Conservation (phyloP, 2,113 vertebrate genomes). For the Pteropus alecto region DNA sequence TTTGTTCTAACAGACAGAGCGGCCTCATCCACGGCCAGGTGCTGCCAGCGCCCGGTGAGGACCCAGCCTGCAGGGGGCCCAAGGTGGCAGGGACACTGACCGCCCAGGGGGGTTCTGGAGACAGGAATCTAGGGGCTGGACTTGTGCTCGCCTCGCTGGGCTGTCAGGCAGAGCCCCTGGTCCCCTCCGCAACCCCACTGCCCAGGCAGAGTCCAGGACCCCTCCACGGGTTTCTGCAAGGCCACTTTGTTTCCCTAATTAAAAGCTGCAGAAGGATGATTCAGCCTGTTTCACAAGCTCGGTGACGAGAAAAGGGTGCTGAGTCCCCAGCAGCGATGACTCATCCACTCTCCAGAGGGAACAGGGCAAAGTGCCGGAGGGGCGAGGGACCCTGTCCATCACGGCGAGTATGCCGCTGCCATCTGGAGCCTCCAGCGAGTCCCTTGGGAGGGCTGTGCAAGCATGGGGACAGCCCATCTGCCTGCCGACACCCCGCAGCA, state of each 20-base stretch:
- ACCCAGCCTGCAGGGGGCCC: conserved; percentile 59
- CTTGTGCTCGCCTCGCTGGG: conserved; percentile 41
- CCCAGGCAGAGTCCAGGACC: not conserved
- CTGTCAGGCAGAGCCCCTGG: accelerated
- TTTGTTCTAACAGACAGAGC: conserved; percentile 65
- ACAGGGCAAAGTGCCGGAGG: not conserved
- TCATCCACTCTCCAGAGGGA: not conserved
- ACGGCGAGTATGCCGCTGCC: not conserved
- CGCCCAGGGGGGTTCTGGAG: conserved; percentile 67
- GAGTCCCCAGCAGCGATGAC: not conserved
- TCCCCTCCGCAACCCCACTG: not conserved
- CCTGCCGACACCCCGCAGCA: not conserved
- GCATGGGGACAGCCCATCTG: not conserved
- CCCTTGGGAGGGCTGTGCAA: not conserved
- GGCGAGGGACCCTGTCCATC: no score
- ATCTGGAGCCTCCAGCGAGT: not conserved
- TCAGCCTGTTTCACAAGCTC: not conserved
- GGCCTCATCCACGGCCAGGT: conserved; percentile 59
- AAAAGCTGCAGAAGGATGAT: not conserved
- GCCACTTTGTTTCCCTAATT: not conserved
- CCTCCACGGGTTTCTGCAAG: not conserved
- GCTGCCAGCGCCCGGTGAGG: conserved; percentile 64
- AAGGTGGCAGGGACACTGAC: conserved; percentile 69
- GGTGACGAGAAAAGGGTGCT: not conserved
- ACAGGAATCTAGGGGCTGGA: conserved; percentile 62